These are phyloP conservation scores for Umimayanthus chanpuru DNA, from an alignment of 92 coral and sea anemone species.

Conservation along the genomic window DNA sequence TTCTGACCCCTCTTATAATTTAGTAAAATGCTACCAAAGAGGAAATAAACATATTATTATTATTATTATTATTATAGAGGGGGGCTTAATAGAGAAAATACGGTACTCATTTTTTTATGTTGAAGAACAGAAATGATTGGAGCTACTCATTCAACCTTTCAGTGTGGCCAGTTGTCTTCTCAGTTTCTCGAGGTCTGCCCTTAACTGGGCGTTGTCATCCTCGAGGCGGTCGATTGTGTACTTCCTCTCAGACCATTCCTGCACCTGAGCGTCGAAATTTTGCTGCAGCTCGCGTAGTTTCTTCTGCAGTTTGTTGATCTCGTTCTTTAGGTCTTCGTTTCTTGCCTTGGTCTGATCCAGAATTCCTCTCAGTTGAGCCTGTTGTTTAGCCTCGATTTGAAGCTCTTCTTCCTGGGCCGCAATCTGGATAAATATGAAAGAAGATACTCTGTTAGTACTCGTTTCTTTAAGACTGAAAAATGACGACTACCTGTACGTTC, in stretches of 20 bases:
- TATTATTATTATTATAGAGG: too few species aligned
- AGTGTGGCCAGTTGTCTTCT: slow-evolving; percentile 77
- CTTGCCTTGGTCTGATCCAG: slow-evolving; percentile 82
- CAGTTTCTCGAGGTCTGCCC: slow-evolving; percentile 74
- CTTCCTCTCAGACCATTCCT: slow-evolving; percentile 89
- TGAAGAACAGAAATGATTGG: too few species aligned
- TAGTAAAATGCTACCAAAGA: too few species aligned
- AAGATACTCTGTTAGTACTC: not conserved
- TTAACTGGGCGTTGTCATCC: slow-evolving; percentile 70
- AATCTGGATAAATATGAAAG: not conserved
- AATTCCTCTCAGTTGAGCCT: slow-evolving; percentile 92
- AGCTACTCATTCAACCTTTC: slow-evolving; percentile 34
- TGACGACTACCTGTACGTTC: too few species aligned
- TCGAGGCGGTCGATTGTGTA: slow-evolving; percentile 93
- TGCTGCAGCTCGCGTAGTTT: slow-evolving; percentile 91
- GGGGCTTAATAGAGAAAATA: too few species aligned
- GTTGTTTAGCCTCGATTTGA: slow-evolving; percentile 94
- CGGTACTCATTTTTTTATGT: too few species aligned
- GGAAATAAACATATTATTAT: too few species aligned
- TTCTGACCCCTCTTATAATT: too few species aligned
- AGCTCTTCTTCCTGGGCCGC: slow-evolving; percentile 86
- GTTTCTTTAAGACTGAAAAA: not conserved
- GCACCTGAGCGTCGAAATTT: slow-evolving; percentile 80
- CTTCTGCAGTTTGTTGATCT: slow-evolving; percentile 91
- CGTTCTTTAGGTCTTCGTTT: slow-evolving; percentile 87